Evolutionary conservation across 2,797 vertebrate species (phyloP).

Genomic region (Enoplosus armatus): DNA sequence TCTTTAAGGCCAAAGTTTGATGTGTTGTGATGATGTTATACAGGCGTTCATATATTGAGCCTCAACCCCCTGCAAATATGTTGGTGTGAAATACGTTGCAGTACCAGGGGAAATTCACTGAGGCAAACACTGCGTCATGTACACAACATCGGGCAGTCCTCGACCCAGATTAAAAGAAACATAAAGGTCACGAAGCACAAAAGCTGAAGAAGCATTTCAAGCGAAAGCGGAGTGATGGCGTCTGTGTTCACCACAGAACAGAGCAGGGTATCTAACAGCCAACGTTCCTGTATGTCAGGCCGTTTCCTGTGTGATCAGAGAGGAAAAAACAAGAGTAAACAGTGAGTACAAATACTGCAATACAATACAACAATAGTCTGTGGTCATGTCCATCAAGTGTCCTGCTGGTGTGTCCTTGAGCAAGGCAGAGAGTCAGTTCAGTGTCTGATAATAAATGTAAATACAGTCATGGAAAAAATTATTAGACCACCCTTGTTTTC

Average conservation of each 20-base stretch:
- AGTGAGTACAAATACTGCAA: accelerated
- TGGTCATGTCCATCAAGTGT: neutral
- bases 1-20: neutral
- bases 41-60: neutral
- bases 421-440: too few species aligned
- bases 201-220: neutral
- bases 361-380: too few species aligned
- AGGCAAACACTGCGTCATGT: neutral
- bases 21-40: neutral
- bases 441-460: neutral
- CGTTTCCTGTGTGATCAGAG: slow-evolving; percentile 39
- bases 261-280: neutral
- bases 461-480: too few species aligned
- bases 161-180: neutral
- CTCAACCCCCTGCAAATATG: neutral
- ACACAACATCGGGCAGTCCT: neutral
- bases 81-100: neutral
- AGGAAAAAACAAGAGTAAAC: neutral
- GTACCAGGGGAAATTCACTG: neutral
- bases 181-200: neutral
- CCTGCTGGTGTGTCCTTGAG: neutral
- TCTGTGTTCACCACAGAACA: neutral
- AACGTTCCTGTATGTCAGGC: accelerated
- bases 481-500: too few species aligned
- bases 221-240: neutral